phyloP scores from a whole-genome alignment of 2,797 vertebrate species.

The Eutrigla gurnardus region DNA sequence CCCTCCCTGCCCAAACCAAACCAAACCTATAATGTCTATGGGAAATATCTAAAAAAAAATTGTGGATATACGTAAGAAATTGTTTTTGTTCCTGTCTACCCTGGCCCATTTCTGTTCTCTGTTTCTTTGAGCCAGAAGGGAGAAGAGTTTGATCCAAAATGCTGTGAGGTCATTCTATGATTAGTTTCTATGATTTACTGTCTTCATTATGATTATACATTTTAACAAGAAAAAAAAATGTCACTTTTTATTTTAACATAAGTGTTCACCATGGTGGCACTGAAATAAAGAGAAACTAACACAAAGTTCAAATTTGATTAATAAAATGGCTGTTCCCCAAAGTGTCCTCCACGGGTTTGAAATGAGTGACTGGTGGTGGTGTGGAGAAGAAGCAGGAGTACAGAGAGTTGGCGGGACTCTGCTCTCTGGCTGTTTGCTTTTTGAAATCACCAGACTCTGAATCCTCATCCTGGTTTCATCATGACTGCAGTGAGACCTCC shows the following conservation, averaged over 20 bases:
- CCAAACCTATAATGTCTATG: conserved; percentile 81
- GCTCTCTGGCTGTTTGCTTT: not conserved
- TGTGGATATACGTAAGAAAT: conserved; percentile 77
- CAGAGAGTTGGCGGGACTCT: not conserved
- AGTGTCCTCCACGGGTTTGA: conserved; percentile 74
- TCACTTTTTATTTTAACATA: conserved; percentile 83
- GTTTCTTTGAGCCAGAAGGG: conserved; percentile 71
- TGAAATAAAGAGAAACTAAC: conserved; percentile 87
- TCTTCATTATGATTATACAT: conserved; percentile 81
- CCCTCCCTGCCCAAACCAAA: conserved; percentile 47
- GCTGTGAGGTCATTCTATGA: conserved; percentile 85
- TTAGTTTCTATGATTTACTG: conserved; percentile 82
- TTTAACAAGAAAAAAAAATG: conserved; percentile 76
- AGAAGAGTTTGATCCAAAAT: conserved; percentile 81
- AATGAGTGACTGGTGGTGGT: conserved; percentile 70
- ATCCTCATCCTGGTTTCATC: not conserved
- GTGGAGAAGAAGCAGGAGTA: conserved; percentile 6
- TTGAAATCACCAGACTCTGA: not conserved
- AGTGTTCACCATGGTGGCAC: conserved; percentile 85
- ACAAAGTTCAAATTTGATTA: conserved; percentile 85
- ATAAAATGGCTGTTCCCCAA: conserved; percentile 87
- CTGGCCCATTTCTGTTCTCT: conserved; percentile 77
- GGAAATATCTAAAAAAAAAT: conserved; percentile 76
- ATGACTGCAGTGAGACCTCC: not conserved
- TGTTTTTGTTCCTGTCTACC: conserved; percentile 77